These are phyloP conservation scores for Xenus cinereus DNA, from an alignment of 2,113 vertebrate species.

Conservation along the genomic window DNA sequence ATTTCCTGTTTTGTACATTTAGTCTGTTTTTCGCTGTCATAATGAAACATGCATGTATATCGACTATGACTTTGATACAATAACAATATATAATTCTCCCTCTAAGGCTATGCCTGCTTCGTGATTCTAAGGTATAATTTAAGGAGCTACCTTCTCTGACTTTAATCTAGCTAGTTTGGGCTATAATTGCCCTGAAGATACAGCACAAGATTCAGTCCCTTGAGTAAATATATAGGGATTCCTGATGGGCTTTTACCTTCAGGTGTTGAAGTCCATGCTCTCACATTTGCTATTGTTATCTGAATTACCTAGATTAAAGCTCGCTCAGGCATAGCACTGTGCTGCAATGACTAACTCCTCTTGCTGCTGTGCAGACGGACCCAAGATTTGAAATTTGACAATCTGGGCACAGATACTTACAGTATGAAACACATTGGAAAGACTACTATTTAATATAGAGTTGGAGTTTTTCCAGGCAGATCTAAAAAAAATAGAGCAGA, in stretches of 20 bases:
- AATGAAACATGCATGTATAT: background rate
- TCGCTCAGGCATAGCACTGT: background rate
- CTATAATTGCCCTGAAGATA: background rate
- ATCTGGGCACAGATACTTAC: background rate
- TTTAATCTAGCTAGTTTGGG: background rate
- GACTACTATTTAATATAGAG: background rate
- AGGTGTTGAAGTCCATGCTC: background rate
- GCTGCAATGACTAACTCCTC: background rate
- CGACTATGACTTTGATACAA: background rate
- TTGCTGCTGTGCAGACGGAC: background rate
- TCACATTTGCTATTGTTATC: background rate
- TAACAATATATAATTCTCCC: background rate
- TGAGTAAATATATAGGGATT: background rate
- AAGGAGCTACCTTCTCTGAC: background rate
- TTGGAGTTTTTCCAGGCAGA: background rate
- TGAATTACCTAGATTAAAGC: background rate
- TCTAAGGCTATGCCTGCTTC: background rate
- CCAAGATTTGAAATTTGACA: background rate
- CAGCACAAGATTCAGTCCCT: background rate
- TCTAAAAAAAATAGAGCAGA: background rate
- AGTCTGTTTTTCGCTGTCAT: background rate
- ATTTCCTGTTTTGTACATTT: background rate
- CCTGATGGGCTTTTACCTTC: background rate
- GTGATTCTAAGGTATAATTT: background rate
- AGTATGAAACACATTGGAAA: background rate